Base-by-base conservation (phyloP, 1,140 invertebrate species). In the Sipha flava region DNA sequence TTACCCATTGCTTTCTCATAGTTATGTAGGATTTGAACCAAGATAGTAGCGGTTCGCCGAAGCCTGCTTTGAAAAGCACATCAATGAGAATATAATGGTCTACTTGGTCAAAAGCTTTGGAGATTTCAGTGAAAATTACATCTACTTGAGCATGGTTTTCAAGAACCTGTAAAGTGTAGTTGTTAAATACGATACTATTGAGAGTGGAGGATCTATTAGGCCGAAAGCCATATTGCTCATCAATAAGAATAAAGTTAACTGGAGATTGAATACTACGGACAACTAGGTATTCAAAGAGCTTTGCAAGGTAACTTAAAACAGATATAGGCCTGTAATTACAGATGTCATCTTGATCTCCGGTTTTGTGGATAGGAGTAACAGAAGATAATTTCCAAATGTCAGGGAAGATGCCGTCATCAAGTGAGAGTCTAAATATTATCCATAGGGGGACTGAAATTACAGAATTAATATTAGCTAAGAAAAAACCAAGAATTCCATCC, bases 71-170 rank as follows among this genome's bases (percentile, higher is more conserved):
- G n/a, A n/a, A n/a, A n/a, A n/a, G n/a, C n/a, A n/a, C 23, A 3
- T 62, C 21, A 12, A 79, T 18, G 2, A 77, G 49, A 6, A 49
- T 12, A 31, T 3, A 7, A 23, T 47, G 34, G 49, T 47, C 82
- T 54, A 84, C 80, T 57, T 81, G 82, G 64, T 84, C 83, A 70
- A 83, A 83, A 7, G 82, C 82, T 73, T 83, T 84, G 18, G 81
- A 80, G 62, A 84, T 84, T 66, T 84, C 84, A 3, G 81, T 82
- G 29, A 83, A 82, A 37, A 37, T 37, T 5, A 9, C 37, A 9
- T 37, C 37, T 5, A 37, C 37, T 37, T 37, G 37, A 5, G 37
- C 3, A 9, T 37, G 37, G 37, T 9, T 37, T 37, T 37, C 37
- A 5, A 37, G 37, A 37, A 9, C 37, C 3, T 37, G 3, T 37